These are phyloP conservation scores for Epirrhoe tristata DNA, from an alignment of 2,888 invertebrate genomes.

Conservation along the genomic window DNA sequence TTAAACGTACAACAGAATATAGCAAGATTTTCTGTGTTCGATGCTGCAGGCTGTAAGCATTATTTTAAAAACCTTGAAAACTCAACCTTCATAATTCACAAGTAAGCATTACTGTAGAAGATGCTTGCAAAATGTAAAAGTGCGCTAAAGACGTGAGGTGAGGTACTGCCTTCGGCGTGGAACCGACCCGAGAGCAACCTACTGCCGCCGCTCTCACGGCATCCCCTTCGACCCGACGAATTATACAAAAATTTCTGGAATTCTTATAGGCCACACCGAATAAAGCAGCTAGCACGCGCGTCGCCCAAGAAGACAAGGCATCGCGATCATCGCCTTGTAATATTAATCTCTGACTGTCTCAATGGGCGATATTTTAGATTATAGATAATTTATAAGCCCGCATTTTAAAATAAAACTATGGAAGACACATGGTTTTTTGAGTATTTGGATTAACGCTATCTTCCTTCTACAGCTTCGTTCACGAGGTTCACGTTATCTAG, in stretches of 20 bases:
- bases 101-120: slow-evolving; percentile 32
- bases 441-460: too few species aligned
- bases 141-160: slow-evolving; percentile 45
- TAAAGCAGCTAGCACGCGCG: background rate
- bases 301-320: background rate
- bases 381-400: too few species aligned
- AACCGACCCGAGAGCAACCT: slow-evolving; percentile 49
- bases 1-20: slow-evolving; percentile 3
- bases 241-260: slow-evolving; percentile 40
- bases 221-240: slow-evolving; percentile 25
- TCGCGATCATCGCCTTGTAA: background rate
- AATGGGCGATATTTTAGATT: too few species aligned
- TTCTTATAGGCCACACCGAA: slow-evolving; percentile 7
- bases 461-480: too few species aligned
- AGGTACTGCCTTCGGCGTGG: slow-evolving; percentile 48
- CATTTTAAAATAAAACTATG: too few species aligned
- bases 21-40: slow-evolving; percentile 6
- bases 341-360: background rate
- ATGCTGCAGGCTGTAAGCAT: slow-evolving; percentile 14
- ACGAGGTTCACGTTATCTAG: too few species aligned
- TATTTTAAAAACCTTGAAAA: slow-evolving; percentile 16
- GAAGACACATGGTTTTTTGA: too few species aligned
- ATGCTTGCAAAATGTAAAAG: slow-evolving; percentile 49
- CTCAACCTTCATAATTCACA: slow-evolving; percentile 21
- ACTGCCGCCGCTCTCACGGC: slow-evolving; percentile 47